Evolutionary conservation across 2,797 vertebrate genomes (phyloP).

Genomic region (Mus spretus): DNA sequence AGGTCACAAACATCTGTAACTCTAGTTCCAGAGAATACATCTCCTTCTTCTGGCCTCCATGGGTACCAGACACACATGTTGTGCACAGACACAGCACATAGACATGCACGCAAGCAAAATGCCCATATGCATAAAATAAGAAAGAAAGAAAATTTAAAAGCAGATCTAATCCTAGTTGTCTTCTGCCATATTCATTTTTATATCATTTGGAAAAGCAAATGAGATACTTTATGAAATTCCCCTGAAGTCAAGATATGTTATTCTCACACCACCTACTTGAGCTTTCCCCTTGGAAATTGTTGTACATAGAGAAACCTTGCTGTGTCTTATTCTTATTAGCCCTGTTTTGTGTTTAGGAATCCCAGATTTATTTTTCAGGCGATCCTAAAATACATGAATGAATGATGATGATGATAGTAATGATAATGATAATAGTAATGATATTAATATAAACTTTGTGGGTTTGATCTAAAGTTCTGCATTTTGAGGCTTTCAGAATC

Average conservation of each 20-base stretch:
- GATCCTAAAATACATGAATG: constrained; percentile 9
- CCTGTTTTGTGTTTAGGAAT: constrained; percentile 38
- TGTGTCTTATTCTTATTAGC: constrained; percentile 46
- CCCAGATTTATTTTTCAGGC: constrained; percentile 37
- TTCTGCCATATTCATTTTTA: constrained; percentile 15
- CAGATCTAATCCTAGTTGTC: not conserved
- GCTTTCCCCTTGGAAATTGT: constrained; percentile 13
- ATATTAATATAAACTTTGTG: not conserved
- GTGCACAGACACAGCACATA: not conserved
- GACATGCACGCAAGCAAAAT: not conserved
- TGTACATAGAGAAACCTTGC: not conserved
- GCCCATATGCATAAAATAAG: not conserved
- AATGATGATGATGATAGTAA: too few relatives aligned
- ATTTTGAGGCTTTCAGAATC: not conserved
- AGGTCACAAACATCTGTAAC: not conserved
- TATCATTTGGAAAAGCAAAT: not conserved
- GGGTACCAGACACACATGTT: not conserved
- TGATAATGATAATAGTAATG: too few relatives aligned
- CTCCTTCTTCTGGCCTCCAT: not conserved
- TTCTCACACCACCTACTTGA: not conserved
- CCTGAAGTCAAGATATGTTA: constrained; percentile 40
- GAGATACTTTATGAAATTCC: not conserved
- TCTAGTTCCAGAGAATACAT: not conserved
- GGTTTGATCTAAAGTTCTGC: constrained; percentile 22
- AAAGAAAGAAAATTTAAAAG: not conserved